Conservation (phyloP, 2,113 vertebrate genomes). For the Astur gentilis region DNA sequence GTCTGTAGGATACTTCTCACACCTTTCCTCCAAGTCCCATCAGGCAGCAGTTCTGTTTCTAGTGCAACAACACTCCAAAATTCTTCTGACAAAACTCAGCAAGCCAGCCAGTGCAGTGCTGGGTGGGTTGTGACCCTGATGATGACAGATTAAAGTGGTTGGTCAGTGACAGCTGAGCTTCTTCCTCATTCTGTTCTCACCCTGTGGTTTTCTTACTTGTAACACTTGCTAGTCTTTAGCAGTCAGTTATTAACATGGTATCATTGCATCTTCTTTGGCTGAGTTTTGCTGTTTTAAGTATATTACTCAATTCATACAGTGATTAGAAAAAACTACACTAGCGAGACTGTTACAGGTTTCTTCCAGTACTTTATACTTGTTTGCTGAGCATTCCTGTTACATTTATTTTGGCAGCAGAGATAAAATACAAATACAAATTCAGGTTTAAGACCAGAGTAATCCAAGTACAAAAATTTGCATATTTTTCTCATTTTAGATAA, state of each 20-base stretch:
- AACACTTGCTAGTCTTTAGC: not conserved
- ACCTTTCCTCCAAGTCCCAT: not conserved
- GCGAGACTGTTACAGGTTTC: not conserved
- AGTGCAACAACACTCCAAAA: not conserved
- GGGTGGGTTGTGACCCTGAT: not conserved
- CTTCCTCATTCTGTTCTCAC: not conserved
- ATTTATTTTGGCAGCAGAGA: not conserved
- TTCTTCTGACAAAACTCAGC: not conserved
- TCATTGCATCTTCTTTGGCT: not conserved
- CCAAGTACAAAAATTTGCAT: not conserved
- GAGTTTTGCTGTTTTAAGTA: not conserved
- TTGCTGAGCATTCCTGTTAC: not conserved
- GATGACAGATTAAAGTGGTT: not conserved
- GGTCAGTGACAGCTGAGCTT: not conserved
- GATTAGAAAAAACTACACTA: not conserved
- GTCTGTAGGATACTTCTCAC: constrained; percentile 3
- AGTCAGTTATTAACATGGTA: not conserved
- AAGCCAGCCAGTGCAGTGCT: not conserved
- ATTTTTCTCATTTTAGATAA: not conserved
- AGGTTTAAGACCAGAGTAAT: not conserved
- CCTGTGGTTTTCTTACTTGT: not conserved
- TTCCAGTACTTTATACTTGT: not conserved
- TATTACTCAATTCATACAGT: not conserved
- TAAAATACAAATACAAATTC: not conserved
- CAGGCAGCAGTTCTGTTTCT: not conserved